Base-by-base conservation (phyloP, 2,113 vertebrate species). In the Rhinogobius similis region DNA sequence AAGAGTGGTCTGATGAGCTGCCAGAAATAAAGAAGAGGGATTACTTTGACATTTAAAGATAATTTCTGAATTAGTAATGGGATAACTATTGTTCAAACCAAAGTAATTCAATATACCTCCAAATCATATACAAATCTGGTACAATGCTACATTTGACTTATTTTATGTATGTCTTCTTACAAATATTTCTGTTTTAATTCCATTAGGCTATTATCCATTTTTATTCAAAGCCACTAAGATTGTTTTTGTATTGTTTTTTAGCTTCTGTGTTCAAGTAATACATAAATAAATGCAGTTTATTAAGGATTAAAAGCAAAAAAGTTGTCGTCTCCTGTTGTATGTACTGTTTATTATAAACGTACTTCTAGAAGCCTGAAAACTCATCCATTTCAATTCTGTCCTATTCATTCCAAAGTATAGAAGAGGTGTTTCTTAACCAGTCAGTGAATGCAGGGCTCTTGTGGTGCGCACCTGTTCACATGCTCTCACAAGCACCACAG, bases 381-480 rank as follows among this genome's bases (percentile, higher is more conserved):
- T 5, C 8, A 18, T 46, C 41, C 16, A 20, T 46, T 46, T 46
- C 14, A 20, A 20, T 10, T 7, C 18, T 21, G 5, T 20, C 46
- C 20, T 48, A 10, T 48, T 50, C 46, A 50, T n/a, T 2, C 20
- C n/a, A 21, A n/a, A 10, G 20, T 50, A 2, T 20, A 46, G 56
- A 6, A 29, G 27, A 61, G 16, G 18, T 3, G 18, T 13, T n/a
- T 10, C 18, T 36, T 36, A 61, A 61, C 29, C 58, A 36, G 58
- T 11, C 58, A 61, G 53, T 61, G 58, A 61, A 58, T 58, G 13
- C 43, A 32, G 26, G 55, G 32, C 14, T 6, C 26, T 58, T 58
- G 55, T 29, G 55, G 55, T 14, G 26, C 29, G 18, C 58, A 61
- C 58, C 29, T 61, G 58, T 36, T 53, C 52, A 53, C 52, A 53